A percentile compares a stretch with the other conserved stretches of the same genome.
These are phyloP conservation scores for Melanostigma gelatinosum DNA, from an alignment of 2,113 vertebrate species.

Conservation along the genomic window DNA sequence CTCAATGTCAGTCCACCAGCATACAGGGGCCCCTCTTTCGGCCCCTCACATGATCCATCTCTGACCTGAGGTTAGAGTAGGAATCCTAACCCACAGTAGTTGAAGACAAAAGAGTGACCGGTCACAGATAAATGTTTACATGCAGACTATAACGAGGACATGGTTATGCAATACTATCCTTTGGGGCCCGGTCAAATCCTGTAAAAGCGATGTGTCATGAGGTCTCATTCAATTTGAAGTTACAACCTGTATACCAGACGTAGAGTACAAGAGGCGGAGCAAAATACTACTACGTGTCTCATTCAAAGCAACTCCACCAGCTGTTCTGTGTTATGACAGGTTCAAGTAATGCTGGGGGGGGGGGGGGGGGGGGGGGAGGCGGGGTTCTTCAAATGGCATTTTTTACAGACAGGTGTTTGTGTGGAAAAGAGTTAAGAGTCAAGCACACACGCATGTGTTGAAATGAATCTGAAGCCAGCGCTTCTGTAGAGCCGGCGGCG, in stretches of 20 bases:
- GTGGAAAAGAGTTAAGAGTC: conserved; percentile 1
- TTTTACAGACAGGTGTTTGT: conserved; percentile 37
- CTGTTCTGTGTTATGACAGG: conserved; percentile 13
- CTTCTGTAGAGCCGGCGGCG: conserved; percentile 20
- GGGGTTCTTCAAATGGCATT: not conserved
- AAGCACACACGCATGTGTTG: not conserved
- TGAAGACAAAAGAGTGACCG: conserved; percentile 48
- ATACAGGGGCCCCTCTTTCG: conserved; percentile 49
- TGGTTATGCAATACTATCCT: not conserved
- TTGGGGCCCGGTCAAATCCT: not conserved
- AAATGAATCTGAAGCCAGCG: conserved; percentile 32
- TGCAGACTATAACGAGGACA: conserved; percentile 10
- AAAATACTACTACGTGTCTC: not conserved
- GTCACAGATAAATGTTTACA: conserved; percentile 31
- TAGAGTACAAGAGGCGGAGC: not conserved
- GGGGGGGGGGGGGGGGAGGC: not conserved
- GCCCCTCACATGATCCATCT: conserved; percentile 61
- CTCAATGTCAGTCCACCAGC: conserved; percentile 46
- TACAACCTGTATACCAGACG: not conserved
- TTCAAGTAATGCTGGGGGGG: conserved; percentile 18
- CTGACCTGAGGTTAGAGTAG: conserved; percentile 53
- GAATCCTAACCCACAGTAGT: conserved; percentile 55
- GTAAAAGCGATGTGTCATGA: not conserved
- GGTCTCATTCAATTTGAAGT: not conserved
- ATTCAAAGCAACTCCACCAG: conserved; percentile 33